These are phyloP conservation scores for Camponotus floridanus DNA, from an alignment of 1,140 invertebrate genomes.

Conservation along the genomic window DNA sequence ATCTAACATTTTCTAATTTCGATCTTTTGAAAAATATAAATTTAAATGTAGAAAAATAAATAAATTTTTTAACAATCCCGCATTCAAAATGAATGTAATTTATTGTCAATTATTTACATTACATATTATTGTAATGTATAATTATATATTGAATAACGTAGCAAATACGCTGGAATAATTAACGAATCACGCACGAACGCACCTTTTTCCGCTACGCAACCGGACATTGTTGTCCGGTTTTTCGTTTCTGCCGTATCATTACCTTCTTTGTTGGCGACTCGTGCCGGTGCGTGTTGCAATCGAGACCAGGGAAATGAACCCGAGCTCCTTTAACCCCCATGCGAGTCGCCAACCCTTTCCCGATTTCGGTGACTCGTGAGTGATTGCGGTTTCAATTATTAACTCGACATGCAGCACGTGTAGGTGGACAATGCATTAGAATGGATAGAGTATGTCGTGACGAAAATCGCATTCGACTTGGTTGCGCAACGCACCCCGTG, in stretches of 20 bases:
- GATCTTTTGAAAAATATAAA: too few relatives aligned
- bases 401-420: not conserved
- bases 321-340: not conserved
- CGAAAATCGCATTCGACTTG: conserved; percentile 69
- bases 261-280: conserved; percentile 51
- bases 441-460: conserved; percentile 19
- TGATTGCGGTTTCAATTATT: conserved; percentile 62
- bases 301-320: conserved; percentile 13
- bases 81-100: not conserved
- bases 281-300: conserved; percentile 28
- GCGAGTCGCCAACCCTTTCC: not conserved
- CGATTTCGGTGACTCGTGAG: conserved; percentile 51
- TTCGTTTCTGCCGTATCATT: conserved; percentile 41
- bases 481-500: conserved; percentile 60
- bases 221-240: conserved; percentile 8
- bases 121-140: not conserved
- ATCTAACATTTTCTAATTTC: not conserved
- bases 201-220: conserved; percentile 10
- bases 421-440: conserved; percentile 44
- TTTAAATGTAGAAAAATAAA: not conserved
- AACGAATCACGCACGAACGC: conserved; percentile 48
- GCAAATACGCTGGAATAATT: conserved; percentile 12
- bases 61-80: not conserved
- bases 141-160: not conserved
- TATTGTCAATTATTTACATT: not conserved